Base-by-base conservation (phyloP, 2,113 vertebrate species). In the Scomber colias region DNA sequence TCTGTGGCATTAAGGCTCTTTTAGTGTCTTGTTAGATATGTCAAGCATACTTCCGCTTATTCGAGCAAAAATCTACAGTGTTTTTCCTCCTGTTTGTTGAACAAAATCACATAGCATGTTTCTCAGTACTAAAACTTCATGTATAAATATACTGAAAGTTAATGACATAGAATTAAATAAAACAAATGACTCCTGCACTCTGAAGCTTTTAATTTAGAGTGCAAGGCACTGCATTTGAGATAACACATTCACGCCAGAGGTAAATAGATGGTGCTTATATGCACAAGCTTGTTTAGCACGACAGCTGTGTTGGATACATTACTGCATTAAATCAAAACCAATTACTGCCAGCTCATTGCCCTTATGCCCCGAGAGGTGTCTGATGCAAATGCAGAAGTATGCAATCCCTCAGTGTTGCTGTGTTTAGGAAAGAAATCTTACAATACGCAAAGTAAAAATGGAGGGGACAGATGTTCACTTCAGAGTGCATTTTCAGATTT, bases 241-340 rank as follows among this genome's bases (percentile, higher is more conserved):
- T 88, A 84, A 79, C 72, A 4, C 70, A 82, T 90, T 86, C 81
- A 89, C 15, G 57, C 87, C 75, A 88, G 87, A 83, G 86, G 83
- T 88, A 73, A 81, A 87, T 83, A 74, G 68, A 82, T 73, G 60
- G 59, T 40, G 44, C 78, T 85, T 64, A 77, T 72, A 75, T 80
- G 83, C 72, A 24, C 71, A 27, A 31, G 78, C 83, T 87, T 90
- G 83, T 90, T 89, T 62, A 83, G 83, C 83, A 76, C 64, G 66
- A 90, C 86, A 87, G 88, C 90, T 91, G 90, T 71, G 76, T 86
- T 74, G 76, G 87, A 82, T 88, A 87, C 81, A 83, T 90, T 82
- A 72, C 85, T 72, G 83, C 86, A 86, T 91, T 91, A 90, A 91
- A 91, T 92, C 90, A 90, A 92, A 88, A 68, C 61, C 81, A 83